Conservation (phyloP, 2,888 invertebrate species). For the Lithophane semibrunnea region DNA sequence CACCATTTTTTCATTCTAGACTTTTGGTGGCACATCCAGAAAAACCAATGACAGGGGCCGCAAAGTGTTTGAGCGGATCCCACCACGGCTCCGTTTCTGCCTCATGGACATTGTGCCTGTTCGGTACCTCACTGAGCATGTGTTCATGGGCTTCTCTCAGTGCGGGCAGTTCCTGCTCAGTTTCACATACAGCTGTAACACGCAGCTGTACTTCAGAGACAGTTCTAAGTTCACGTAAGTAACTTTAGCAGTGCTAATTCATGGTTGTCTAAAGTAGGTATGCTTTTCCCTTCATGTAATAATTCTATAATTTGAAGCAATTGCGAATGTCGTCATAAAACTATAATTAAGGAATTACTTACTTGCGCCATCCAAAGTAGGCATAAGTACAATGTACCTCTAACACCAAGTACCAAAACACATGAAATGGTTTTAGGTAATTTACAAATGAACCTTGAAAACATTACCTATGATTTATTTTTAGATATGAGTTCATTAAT, state of each 20-base stretch:
- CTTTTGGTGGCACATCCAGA: constrained; percentile 88
- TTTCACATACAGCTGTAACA: constrained; percentile 92
- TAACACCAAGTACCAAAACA: too few relatives aligned
- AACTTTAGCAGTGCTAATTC: neutral
- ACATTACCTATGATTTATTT: constrained; percentile 5
- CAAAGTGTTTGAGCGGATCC: constrained; percentile 89
- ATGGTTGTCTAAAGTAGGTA: neutral
- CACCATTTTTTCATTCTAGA: constrained; percentile 75
- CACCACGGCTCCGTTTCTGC: constrained; percentile 91
- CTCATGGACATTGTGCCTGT: constrained; percentile 91
- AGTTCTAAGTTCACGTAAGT: constrained; percentile 87
- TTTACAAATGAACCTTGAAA: constrained; percentile 2
- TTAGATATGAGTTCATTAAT: constrained; percentile 24
- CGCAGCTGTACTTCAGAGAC: constrained; percentile 90
- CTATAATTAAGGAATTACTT: neutral
- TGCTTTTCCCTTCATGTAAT: neutral
- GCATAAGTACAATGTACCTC: too few relatives aligned
- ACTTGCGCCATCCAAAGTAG: neutral
- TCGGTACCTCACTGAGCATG: constrained; percentile 93
- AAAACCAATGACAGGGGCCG: constrained; percentile 83
- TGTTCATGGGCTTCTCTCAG: constrained; percentile 98
- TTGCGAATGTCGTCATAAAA: constrained; percentile 4
- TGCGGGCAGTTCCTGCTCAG: constrained; percentile 98
- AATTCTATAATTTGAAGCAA: constrained; percentile 4
- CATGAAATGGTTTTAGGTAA: too few relatives aligned